Percentiles rank a stretch among this genome's conserved stretches.
phyloP scores from a whole-genome alignment of 2,888 invertebrate species.

The Dryococelus australis region DNA sequence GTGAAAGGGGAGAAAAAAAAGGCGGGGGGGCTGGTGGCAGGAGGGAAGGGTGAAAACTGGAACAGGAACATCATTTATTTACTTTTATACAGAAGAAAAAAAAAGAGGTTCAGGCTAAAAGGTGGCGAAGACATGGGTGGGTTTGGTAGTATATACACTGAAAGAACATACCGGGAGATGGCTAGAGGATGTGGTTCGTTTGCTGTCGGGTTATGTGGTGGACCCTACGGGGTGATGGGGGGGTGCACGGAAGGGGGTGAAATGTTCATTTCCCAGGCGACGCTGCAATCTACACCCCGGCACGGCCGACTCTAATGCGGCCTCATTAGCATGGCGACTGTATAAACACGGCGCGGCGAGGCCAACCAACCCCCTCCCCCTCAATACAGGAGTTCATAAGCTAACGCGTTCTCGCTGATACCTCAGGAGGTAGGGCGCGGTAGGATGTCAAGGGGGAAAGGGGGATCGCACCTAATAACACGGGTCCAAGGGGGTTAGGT shows the following conservation, averaged over 20 bases:
- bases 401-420: neutral
- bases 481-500: neutral
- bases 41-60: no score
- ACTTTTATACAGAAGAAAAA: no score
- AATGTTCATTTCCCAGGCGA: slow-evolving; percentile 16
- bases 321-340: slow-evolving; percentile 10
- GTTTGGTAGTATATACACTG: no score
- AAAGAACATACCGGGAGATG: no score
- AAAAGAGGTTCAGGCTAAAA: no score
- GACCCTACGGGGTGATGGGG: neutral
- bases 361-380: neutral
- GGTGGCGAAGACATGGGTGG: no score
- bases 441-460: neutral
- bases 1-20: no score
- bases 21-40: no score
- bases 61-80: no score
- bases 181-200: no score
- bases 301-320: neutral
- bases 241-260: neutral
- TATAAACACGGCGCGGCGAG: neutral
- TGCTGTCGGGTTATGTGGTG: neutral
- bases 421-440: neutral
- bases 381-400: neutral
- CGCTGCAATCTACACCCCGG: slow-evolving; percentile 2
- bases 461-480: neutral